Conservation (phyloP, 2,797 vertebrate genomes). For the Crossoptilon crossoptilon region DNA sequence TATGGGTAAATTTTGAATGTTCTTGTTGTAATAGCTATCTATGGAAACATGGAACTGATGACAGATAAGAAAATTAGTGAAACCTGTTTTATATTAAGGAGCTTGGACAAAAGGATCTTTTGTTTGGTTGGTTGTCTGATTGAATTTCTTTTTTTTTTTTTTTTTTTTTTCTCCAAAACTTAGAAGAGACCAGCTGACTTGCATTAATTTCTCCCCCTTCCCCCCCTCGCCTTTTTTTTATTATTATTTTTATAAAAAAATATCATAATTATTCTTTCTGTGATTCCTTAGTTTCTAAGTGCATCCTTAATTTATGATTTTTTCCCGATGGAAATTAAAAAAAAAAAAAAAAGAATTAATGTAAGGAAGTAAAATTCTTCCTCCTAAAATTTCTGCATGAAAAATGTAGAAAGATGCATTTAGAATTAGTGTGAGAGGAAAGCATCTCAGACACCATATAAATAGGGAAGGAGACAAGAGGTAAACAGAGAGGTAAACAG, state of each 20-base stretch:
- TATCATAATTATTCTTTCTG: not conserved
- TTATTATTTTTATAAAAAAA: not conserved
- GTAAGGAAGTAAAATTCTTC: not conserved
- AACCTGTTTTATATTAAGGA: slow-evolving; percentile 39
- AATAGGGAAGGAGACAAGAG: not conserved
- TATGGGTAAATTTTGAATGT: not conserved
- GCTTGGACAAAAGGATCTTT: slow-evolving; percentile 37
- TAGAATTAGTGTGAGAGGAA: not conserved
- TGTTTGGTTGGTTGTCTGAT: not conserved
- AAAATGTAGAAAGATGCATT: not conserved
- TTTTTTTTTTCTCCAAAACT: not conserved
- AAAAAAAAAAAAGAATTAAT: not conserved
- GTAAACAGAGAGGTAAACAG: not conserved
- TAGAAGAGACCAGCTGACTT: not conserved
- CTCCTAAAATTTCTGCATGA: not conserved
- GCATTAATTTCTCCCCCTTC: not conserved
- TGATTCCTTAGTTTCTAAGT: not conserved
- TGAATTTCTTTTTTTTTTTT: not conserved
- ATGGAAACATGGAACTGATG: slow-evolving; percentile 42
- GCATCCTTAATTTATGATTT: not conserved
- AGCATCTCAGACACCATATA: not conserved
- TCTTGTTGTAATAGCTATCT: slow-evolving; percentile 13
- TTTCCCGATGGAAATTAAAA: not conserved
- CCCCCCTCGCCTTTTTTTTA: not conserved
- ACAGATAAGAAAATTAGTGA: slow-evolving; percentile 62